Evolutionary conservation across 2,797 vertebrate species (phyloP).

Genomic region (Carduelis carduelis): DNA sequence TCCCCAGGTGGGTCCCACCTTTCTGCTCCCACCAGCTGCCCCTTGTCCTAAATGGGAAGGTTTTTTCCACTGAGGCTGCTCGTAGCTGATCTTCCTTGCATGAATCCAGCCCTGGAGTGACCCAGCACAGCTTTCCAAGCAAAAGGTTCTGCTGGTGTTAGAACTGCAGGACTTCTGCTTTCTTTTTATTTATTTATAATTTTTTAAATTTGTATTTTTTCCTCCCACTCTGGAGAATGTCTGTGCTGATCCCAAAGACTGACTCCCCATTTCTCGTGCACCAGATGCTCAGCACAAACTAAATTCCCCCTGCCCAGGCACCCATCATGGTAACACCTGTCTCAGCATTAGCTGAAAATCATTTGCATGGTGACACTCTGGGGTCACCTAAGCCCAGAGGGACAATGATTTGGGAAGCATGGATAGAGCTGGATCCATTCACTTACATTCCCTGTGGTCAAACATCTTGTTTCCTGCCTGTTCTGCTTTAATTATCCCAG

Average conservation of each 20-base stretch:
- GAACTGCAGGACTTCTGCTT: background rate
- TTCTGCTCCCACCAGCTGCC: background rate
- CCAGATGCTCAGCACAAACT: background rate
- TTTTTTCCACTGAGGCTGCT: background rate
- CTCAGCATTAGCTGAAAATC: background rate
- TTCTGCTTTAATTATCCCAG: background rate
- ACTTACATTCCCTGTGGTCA: background rate
- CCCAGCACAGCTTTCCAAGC: background rate
- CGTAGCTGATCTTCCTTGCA: background rate
- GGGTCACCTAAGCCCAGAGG: background rate
- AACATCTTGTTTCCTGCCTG: background rate
- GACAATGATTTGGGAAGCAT: background rate
- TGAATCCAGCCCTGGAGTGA: background rate
- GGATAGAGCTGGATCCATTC: background rate
- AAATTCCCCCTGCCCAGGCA: background rate
- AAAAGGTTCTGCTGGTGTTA: background rate
- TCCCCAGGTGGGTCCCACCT: background rate
- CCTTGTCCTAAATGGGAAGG: background rate
- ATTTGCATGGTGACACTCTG: background rate
- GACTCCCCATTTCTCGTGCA: background rate
- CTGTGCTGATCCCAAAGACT: background rate
- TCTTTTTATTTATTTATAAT: too few species aligned
- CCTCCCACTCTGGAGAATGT: background rate
- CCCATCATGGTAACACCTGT: background rate
- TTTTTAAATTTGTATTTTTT: too few species aligned